Evolutionary conservation across 2,113 vertebrate genomes (phyloP).

Genomic region (Dissostichus mawsoni): DNA sequence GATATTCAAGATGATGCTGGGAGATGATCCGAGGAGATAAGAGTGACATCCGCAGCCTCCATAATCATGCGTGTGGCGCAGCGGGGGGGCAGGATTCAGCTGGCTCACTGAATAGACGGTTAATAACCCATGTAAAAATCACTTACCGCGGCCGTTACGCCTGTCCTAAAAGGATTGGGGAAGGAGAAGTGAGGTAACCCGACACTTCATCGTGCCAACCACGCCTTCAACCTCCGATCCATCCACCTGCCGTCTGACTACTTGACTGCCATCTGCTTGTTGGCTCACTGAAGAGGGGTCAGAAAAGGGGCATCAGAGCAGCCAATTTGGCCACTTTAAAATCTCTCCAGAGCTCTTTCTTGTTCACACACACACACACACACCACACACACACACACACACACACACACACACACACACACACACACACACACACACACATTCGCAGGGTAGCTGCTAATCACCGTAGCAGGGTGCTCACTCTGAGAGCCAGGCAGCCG

Average conservation of each 20-base stretch:
- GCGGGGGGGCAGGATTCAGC: slow-evolving; percentile 50
- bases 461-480: slow-evolving; percentile 68
- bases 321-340: slow-evolving; percentile 65
- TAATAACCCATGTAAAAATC: slow-evolving; percentile 74
- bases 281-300: slow-evolving; percentile 56
- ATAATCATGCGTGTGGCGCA: slow-evolving; percentile 43
- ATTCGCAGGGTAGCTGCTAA: slow-evolving; percentile 59
- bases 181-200: slow-evolving; percentile 55
- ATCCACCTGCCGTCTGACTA: slow-evolving; percentile 42
- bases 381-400: too few species aligned
- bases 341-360: slow-evolving; percentile 43
- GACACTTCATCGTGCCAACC: slow-evolving; percentile 43
- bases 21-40: slow-evolving; percentile 36
- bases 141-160: slow-evolving; percentile 56
- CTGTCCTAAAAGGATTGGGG: slow-evolving; percentile 55
- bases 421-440: slow-evolving; percentile 13
- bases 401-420: too few species aligned
- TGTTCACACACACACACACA: slow-evolving; percentile 16
- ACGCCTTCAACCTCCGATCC: slow-evolving; percentile 51
- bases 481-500: slow-evolving; percentile 49
- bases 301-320: slow-evolving; percentile 53
- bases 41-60: slow-evolving; percentile 56
- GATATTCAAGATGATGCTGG: slow-evolving; percentile 51
- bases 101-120: slow-evolving; percentile 58
- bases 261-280: slow-evolving; percentile 69